These are phyloP conservation scores for Saccostrea echinata DNA, from an alignment of 1,140 invertebrate genomes.

Conservation along the genomic window DNA sequence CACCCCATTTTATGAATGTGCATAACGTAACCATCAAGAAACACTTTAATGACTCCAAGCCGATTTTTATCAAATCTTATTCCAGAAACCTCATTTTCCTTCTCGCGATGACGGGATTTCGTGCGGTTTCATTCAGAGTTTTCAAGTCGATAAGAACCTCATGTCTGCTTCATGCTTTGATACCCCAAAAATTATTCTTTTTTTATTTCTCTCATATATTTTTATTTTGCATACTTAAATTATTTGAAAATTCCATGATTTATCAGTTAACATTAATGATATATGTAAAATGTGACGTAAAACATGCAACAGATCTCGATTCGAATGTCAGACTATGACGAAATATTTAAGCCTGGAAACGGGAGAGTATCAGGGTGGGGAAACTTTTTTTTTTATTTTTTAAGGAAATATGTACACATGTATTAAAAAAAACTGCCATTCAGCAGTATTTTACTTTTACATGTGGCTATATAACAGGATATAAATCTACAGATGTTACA, in stretches of 20 bases:
- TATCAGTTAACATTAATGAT: neutral
- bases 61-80: constrained; percentile 10
- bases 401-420: no score
- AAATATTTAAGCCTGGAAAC: no score
- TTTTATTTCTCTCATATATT: neutral
- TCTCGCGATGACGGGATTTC: neutral
- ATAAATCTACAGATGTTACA: no score
- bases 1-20: neutral
- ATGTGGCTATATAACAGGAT: no score
- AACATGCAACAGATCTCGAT: neutral
- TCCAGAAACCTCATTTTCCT: constrained; percentile 12
- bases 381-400: neutral
- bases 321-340: neutral
- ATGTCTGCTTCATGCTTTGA: neutral
- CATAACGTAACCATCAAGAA: constrained; percentile 6
- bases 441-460: no score
- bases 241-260: neutral
- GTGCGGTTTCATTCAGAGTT: neutral
- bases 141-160: neutral
- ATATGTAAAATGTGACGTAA: neutral
- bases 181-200: neutral
- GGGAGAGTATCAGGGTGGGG: neutral
- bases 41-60: constrained; percentile 25
- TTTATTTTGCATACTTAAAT: no score
- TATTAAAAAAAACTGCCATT: no score